Conservation (phyloP, 2,888 invertebrate genomes). For the Clanis bilineata region DNA sequence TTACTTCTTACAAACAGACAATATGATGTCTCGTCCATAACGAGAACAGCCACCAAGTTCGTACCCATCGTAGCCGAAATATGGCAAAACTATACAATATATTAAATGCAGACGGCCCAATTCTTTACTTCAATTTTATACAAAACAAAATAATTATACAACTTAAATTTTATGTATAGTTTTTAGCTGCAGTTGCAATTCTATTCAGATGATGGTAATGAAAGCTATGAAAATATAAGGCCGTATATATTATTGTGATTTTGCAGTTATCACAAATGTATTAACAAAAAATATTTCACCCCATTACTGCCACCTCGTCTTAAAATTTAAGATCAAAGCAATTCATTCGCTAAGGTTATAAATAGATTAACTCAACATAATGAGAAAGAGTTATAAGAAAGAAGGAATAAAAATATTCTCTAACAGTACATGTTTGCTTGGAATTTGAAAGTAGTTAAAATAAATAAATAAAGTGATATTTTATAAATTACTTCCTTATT, state of each 20-base stretch:
- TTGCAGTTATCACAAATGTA: background rate
- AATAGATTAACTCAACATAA: background rate
- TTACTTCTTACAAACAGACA: conserved; percentile 73
- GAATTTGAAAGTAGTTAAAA: background rate
- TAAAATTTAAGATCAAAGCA: background rate
- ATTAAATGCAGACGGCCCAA: conserved; percentile 61
- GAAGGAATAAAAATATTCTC: background rate
- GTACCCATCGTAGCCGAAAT: conserved; percentile 64
- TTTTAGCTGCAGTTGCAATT: conserved; percentile 22
- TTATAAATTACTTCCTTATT: conserved; percentile 18
- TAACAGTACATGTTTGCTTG: background rate
- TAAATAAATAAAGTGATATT: conserved; percentile 1
- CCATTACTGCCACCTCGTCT: background rate
- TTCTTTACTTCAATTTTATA: conserved; percentile 24
- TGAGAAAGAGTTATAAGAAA: background rate
- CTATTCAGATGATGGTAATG: conserved; percentile 16
- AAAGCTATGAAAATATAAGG: background rate
- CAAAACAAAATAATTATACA: conserved; percentile 15
- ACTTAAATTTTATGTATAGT: background rate
- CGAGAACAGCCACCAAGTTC: conserved; percentile 68
- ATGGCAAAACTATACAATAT: conserved; percentile 53
- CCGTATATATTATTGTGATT: background rate
- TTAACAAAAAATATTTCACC: background rate
- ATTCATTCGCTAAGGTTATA: background rate
- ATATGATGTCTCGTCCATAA: conserved; percentile 58